A percentile compares a stretch with the other conserved stretches of the same genome.
These are phyloP conservation scores for Perognathus longimembris DNA, from an alignment of 2,113 vertebrate genomes.

Conservation along the genomic window DNA sequence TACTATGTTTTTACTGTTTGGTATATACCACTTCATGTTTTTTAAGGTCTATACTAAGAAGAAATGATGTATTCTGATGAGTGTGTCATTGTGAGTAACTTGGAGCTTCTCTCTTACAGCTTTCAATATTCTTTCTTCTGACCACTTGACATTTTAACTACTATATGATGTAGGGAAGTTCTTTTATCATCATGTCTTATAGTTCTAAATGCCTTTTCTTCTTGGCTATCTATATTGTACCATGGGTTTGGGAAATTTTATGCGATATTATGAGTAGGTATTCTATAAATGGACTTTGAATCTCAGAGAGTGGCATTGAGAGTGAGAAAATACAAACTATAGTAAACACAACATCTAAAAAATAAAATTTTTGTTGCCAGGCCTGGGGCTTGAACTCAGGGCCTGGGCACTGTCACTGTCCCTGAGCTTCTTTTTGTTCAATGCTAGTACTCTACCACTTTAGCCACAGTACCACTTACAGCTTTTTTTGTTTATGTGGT, in stretches of 20 bases:
- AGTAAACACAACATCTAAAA: background rate
- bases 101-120: background rate
- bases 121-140: no score
- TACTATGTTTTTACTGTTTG: background rate
- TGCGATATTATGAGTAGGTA: background rate
- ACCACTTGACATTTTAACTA: background rate
- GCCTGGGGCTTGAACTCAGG: no score
- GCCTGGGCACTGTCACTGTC: no score
- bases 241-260: background rate
- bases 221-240: background rate
- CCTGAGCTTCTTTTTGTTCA: no score
- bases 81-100: background rate
- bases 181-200: background rate
- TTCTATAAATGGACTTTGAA: background rate
- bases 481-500: no score
- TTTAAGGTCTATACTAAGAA: background rate
- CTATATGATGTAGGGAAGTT: background rate
- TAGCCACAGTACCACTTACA: no score
- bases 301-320: background rate
- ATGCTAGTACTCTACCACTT: no score
- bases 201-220: background rate
- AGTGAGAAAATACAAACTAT: background rate
- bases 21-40: background rate
- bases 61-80: background rate
- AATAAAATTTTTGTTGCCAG: no score